These are phyloP conservation scores for Laticauda laticaudata DNA, from an alignment of 2,113 vertebrate genomes.

Conservation along the genomic window DNA sequence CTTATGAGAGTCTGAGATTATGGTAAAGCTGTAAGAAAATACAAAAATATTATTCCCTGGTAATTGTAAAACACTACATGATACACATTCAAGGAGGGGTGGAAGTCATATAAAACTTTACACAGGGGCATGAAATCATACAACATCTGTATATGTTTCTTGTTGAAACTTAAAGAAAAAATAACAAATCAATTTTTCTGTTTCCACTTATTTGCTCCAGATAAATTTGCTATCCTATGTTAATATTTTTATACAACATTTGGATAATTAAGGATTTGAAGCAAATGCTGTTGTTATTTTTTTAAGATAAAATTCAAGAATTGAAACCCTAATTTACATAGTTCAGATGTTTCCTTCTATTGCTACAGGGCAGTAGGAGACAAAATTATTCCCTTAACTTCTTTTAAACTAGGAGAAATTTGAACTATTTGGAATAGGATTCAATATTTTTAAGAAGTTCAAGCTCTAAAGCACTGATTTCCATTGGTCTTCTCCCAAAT, in stretches of 20 bases:
- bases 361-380: not conserved
- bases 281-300: not conserved
- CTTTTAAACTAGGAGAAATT: not conserved
- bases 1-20: not conserved
- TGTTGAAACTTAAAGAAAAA: not conserved
- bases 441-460: not conserved
- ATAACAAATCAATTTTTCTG: not conserved
- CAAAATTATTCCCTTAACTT: not conserved
- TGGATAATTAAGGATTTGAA: not conserved
- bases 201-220: not conserved
- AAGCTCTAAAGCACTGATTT: not conserved
- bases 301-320: not conserved
- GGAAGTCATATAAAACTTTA: not conserved
- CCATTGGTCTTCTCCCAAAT: not conserved
- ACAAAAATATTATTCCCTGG: not conserved
- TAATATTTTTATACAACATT: not conserved
- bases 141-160: not conserved
- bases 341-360: not conserved
- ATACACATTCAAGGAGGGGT: not conserved
- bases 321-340: not conserved
- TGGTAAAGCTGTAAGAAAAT: not conserved
- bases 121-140: not conserved
- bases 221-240: not conserved
- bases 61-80: not conserved
- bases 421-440: not conserved